Conservation (phyloP, 2,797 vertebrate species). For the Euthynnus affinis region DNA sequence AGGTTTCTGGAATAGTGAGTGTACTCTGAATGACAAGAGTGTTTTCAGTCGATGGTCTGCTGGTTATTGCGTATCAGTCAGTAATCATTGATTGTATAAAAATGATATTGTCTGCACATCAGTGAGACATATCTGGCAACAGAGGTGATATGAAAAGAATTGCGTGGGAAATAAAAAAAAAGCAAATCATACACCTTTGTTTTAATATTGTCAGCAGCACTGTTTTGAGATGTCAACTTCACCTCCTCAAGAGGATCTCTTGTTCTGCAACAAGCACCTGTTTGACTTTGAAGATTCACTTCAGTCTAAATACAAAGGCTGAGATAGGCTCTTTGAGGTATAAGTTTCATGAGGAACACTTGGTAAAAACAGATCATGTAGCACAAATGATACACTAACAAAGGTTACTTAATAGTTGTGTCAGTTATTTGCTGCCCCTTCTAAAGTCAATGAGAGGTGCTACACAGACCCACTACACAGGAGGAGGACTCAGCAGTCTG, state of each 20-base stretch:
- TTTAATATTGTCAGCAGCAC: constrained; percentile 25
- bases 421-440: constrained; percentile 18
- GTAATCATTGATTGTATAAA: constrained; percentile 55
- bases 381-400: constrained; percentile 25
- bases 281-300: constrained; percentile 28
- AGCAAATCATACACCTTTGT: constrained; percentile 17
- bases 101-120: constrained; percentile 55
- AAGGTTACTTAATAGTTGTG: constrained; percentile 15
- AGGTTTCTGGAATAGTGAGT: constrained; percentile 72
- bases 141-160: constrained; percentile 25
- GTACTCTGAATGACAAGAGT: constrained; percentile 62
- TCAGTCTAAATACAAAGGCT: constrained; percentile 25
- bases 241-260: constrained; percentile 18
- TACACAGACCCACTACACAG: not conserved
- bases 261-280: constrained; percentile 28
- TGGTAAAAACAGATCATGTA: constrained; percentile 15
- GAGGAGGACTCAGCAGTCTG: constrained; percentile 3
- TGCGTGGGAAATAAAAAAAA: constrained; percentile 8
- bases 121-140: constrained; percentile 37
- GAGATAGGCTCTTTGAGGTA: not conserved
- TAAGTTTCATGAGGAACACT: constrained; percentile 1
- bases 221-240: constrained; percentile 31
- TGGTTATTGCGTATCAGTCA: constrained; percentile 68
- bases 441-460: not conserved
- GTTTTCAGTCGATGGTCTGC: constrained; percentile 55